Conservation (phyloP, 2,797 vertebrate species). For the Micrastur ruficollis region DNA sequence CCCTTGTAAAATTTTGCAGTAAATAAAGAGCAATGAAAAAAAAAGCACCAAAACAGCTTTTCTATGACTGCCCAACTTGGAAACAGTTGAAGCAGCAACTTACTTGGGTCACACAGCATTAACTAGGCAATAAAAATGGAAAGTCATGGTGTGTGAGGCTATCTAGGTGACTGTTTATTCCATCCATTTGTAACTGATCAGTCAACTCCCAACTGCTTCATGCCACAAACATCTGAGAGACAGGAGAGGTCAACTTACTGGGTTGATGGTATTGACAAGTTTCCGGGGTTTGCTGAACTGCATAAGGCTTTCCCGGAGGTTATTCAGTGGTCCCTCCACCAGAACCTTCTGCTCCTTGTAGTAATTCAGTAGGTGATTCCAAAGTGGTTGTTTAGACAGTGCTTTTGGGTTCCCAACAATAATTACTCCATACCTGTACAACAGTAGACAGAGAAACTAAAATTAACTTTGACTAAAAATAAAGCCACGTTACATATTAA, state of each 20-base stretch:
- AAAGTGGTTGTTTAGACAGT: conserved; percentile 95
- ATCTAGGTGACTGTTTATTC: background rate
- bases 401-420: conserved; percentile 98
- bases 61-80: background rate
- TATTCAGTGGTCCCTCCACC: conserved; percentile 96
- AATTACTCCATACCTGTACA: conserved; percentile 91
- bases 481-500: background rate
- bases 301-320: conserved; percentile 98
- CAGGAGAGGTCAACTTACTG: conserved; percentile 77
- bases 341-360: conserved; percentile 99
- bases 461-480: background rate
- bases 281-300: conserved; percentile 99
- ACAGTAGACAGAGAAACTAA: background rate
- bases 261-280: conserved; percentile 98
- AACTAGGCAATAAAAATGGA: background rate
- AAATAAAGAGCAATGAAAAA: background rate
- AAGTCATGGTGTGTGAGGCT: background rate
- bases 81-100: background rate
- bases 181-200: background rate
- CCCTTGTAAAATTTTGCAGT: background rate
- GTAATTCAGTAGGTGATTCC: conserved; percentile 98
- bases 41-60: background rate
- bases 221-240: background rate
- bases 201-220: background rate
- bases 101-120: background rate